Base-by-base conservation (phyloP, 2,888 invertebrate genomes). In the Drosophila lutescens region DNA sequence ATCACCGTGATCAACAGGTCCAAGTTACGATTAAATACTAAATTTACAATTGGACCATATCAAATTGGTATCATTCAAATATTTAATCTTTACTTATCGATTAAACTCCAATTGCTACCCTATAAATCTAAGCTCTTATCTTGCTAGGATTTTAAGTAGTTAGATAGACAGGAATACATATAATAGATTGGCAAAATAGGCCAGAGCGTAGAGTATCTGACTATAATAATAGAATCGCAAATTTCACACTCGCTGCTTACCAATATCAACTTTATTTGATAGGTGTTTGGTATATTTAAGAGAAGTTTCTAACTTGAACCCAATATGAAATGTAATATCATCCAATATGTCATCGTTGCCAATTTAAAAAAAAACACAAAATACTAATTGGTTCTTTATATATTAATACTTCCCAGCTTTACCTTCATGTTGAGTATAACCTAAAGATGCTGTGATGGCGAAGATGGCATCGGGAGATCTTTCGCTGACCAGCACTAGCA, bases 381-480 rank as follows among this genome's bases (percentile, higher is more conserved):
- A 26, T 26, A 30, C 7, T 30, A 30, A 8, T 30, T 8, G 8
- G 1, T 30, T 30, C 8, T 8, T 0, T 26, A 20, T 6, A 6
- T 26, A 26, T 26, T 26, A 8, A 30, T 30, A 9, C 10, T 17
- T 17, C 4, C 8, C n/a, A 75, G 51, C 34, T 43, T 67, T 51
- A 43, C 30, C 59, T 72, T 55, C 49, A 63, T 60, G 23, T 74
- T 65, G 62, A 36, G 50, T 54, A 53, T 46, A 44, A 53, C 40
- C 57, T 56, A 53, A 80, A 76, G 78, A 90, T 89, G 86, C 78
- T 80, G 86, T 90, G 82, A 91, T 90, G 89, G 91, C 91, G 59
- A 93, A 92, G 91, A 96, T 96, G 95, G 95, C 95, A 93, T 96
- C 96, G 91, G 95, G 95, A 88, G 95, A 95, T 91, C 95, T 96